Evolutionary conservation across 2,888 invertebrate genomes (phyloP).

Genomic region (Platerodrilus igneus): DNA sequence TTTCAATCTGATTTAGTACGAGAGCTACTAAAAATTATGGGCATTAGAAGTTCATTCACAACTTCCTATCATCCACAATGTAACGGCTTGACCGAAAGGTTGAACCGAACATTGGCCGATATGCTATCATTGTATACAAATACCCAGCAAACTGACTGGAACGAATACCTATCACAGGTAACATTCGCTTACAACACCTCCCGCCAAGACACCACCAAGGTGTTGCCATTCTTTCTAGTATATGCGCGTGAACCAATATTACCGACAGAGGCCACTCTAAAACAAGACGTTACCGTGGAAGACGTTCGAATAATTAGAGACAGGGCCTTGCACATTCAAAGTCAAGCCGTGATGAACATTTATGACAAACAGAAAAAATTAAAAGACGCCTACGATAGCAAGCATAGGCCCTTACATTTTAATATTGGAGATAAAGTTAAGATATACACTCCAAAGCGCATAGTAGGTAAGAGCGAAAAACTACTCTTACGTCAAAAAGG

Average conservation of each 20-base stretch:
- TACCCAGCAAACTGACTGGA: constrained; percentile 15
- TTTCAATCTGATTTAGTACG: too few relatives aligned
- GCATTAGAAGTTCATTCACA: too few relatives aligned
- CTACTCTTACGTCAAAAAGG: background rate
- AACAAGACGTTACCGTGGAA: background rate
- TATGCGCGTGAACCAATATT: too few relatives aligned
- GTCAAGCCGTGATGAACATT: background rate
- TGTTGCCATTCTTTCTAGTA: constrained; percentile 21
- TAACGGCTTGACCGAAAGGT: too few relatives aligned
- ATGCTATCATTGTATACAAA: too few relatives aligned
- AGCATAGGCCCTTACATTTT: too few relatives aligned
- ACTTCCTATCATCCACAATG: too few relatives aligned
- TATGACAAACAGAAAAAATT: background rate
- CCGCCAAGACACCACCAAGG: constrained; percentile 24
- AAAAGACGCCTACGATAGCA: background rate
- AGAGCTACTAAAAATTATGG: too few relatives aligned
- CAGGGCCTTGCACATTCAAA: background rate
- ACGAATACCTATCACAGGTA: constrained; percentile 17
- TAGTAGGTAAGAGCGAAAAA: constrained; percentile 1
- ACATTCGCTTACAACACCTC: too few relatives aligned
- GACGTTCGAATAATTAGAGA: background rate
- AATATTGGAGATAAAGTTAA: too few relatives aligned
- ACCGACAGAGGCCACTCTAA: constrained; percentile 22
- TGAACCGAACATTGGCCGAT: too few relatives aligned
- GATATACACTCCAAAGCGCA: too few relatives aligned